A percentile compares a stretch with the other conserved stretches of the same genome.
Evolutionary conservation across 2,797 vertebrate genomes (phyloP).

Genomic region (Falco peregrinus): DNA sequence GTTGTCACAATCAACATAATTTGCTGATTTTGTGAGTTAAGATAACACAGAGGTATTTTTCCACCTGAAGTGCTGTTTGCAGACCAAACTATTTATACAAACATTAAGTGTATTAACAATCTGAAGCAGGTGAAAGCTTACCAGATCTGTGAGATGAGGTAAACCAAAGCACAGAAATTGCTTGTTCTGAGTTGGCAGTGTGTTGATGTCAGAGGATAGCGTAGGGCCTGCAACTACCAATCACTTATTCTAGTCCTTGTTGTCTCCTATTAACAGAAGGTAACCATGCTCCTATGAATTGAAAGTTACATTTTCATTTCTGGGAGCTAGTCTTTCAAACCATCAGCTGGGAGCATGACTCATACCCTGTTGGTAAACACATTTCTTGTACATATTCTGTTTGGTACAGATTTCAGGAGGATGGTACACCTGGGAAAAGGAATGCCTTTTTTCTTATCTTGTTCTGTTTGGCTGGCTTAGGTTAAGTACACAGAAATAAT

Average conservation of each 20-base stretch:
- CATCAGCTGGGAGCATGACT: constrained; percentile 28
- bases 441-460: neutral
- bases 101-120: neutral
- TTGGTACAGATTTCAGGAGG: constrained; percentile 1
- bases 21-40: neutral
- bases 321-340: neutral
- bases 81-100: neutral
- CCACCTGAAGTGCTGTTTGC: neutral
- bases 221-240: neutral
- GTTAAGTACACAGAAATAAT: neutral
- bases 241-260: neutral
- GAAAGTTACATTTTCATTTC: neutral
- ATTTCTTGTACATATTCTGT: neutral
- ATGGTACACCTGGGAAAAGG: neutral
- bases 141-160: neutral
- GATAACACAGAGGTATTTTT: neutral
- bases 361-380: neutral
- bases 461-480: neutral
- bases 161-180: neutral
- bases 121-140: neutral
- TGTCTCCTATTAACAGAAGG: neutral
- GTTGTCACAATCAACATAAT: neutral
- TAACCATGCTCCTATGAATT: neutral
- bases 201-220: neutral
- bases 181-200: neutral